Evolutionary conservation across 2,797 vertebrate genomes (phyloP).

Genomic region (Sphaeramia orbicularis): DNA sequence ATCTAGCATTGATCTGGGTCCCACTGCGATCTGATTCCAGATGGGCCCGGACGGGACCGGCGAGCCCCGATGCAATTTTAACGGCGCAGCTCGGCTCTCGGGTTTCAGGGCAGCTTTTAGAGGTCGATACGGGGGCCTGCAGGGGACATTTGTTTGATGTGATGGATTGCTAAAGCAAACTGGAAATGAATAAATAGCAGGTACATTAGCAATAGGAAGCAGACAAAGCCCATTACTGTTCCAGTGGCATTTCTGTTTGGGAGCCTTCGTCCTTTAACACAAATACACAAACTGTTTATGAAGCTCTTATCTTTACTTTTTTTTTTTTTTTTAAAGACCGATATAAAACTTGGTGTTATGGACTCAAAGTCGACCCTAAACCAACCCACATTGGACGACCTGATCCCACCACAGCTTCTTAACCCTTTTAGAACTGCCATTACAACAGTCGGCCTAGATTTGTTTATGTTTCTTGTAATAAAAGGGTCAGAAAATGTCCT

Average conservation of each 20-base stretch:
- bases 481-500: no score
- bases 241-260: slow-evolving; percentile 1
- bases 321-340: no score
- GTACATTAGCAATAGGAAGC: slow-evolving; percentile 44
- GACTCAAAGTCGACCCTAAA: no score
- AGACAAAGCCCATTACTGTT: slow-evolving; percentile 27
- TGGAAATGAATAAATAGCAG: slow-evolving; percentile 69
- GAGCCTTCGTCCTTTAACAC: slow-evolving; percentile 3
- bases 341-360: no score
- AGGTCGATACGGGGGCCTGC: slow-evolving; percentile 71
- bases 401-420: no score
- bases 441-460: no score
- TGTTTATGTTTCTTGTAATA: no score
- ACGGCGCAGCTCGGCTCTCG: slow-evolving; percentile 43
- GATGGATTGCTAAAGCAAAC: slow-evolving; percentile 56
- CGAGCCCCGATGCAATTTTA: slow-evolving; percentile 8
- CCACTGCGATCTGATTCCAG: slow-evolving; percentile 32
- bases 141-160: slow-evolving; percentile 66
- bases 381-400: no score
- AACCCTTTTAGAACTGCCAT: no score
- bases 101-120: slow-evolving; percentile 76
- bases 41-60: slow-evolving; percentile 18
- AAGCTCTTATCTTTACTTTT: no score
- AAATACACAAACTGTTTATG: neutral
- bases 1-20: slow-evolving; percentile 66